These are phyloP conservation scores for Hyla sarda DNA, from an alignment of 2,113 vertebrate species.

Conservation along the genomic window DNA sequence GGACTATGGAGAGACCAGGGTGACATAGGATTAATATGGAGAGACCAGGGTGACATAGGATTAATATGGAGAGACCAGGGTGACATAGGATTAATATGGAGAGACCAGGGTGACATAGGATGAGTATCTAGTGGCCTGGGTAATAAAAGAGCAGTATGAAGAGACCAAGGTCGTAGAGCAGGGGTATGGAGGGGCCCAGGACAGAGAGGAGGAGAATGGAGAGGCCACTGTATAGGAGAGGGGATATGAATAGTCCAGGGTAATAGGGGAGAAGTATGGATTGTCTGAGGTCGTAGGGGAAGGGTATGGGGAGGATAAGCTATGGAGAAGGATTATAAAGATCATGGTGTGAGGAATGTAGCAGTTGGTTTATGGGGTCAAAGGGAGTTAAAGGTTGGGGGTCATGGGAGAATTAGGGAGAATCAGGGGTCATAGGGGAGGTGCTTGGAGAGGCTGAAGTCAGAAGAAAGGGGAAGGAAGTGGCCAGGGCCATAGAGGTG, in stretches of 20 bases:
- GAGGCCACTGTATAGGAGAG: neutral
- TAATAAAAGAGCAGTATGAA: neutral
- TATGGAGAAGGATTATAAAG: too few species aligned
- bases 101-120: neutral
- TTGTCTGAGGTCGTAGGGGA: neutral
- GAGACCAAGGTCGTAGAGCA: neutral
- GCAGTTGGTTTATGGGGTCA: too few species aligned
- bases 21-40: too few species aligned
- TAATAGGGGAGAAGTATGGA: neutral
- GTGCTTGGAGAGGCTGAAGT: too few species aligned
- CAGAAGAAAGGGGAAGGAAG: neutral
- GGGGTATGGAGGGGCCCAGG: neutral
- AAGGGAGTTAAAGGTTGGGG: neutral
- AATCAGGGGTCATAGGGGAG: neutral
- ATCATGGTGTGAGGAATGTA: too few species aligned
- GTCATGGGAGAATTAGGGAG: neutral
- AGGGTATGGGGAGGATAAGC: neutral
- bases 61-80: neutral
- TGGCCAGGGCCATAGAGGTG: neutral
- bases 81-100: neutral
- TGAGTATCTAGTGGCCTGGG: too few species aligned
- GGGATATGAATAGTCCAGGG: too few species aligned
- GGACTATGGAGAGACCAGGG: too few species aligned
- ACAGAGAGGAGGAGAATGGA: neutral
- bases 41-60: neutral